Percentiles rank a stretch among this genome's conserved stretches.
Evolutionary conservation across 2,113 vertebrate genomes (phyloP).

Genomic region (Podocnemis expansa): DNA sequence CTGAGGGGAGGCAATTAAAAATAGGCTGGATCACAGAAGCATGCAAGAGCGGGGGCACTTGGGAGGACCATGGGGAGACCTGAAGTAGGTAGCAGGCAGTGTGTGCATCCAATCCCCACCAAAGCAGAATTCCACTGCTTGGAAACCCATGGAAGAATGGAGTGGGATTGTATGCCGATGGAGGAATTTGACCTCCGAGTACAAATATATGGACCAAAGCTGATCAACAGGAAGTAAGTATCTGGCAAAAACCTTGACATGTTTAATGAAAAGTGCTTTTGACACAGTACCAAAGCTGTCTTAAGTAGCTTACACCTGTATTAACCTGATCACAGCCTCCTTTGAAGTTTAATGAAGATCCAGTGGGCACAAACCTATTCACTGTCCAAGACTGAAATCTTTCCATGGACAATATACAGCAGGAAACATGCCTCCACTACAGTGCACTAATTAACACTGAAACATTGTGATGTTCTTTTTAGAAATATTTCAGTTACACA

Average conservation of each 20-base stretch:
- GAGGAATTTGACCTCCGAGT: neutral
- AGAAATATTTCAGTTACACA: neutral
- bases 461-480: neutral
- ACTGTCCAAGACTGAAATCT: neutral
- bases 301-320: neutral
- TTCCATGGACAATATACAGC: too few species aligned
- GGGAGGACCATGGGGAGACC: neutral
- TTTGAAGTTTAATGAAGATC: neutral
- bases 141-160: neutral
- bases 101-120: neutral
- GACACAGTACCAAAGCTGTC: neutral
- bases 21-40: neutral
- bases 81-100: neutral
- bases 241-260: neutral
- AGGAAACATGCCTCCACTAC: neutral
- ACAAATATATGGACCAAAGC: neutral
- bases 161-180: neutral
- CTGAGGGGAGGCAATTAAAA: neutral
- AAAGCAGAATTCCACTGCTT: neutral
- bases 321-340: neutral
- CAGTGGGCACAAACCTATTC: neutral
- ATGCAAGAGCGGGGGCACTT: neutral
- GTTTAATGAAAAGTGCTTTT: neutral
- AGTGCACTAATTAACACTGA: neutral
- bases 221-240: neutral